Evolutionary conservation across 2,113 vertebrate species (phyloP), one percentile per base, ranked within the genome.

Genomic region (Tachysurus fulvidraco): DNA sequence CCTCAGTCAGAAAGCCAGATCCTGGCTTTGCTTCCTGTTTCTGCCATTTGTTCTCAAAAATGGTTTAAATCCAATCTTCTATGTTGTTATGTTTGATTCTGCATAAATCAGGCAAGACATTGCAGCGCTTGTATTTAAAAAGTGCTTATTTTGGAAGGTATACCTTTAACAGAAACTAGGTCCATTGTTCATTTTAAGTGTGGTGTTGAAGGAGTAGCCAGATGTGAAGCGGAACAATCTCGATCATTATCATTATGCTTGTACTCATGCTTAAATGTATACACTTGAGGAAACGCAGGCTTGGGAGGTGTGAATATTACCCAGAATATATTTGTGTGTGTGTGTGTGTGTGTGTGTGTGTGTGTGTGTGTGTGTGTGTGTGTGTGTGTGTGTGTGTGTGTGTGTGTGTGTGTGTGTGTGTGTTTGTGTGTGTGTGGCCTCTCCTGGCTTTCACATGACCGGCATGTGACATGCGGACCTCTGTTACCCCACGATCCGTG

Each of bases 401-500:
- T 46, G 52, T 55, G 52, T 55, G 76, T 64, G 46, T 46, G 7
- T 4, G 4, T 9, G 8, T 12, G 41, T 21, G 71, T 46, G 52
- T n/a, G n/a, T n/a, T n/a, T n/a, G n/a, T n/a, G n/a, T n/a, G n/a
- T 55, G 52, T 57, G 76, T 65, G 46, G 62, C 82, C 71, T 87
- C 81, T 65, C 74, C 69, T 83, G 62, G 57, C 41, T 65, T 30
- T 54, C 60, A 50, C 55, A 60, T 85, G 83, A 81, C 50, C 36
- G 77, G 65, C 64, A 80, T 71, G 64, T 86, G 80, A 85, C 36
- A 69, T 25, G 52, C 41, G 86, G 52, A 83, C 89, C 91, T 91
- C 92, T 92, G 93, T 86, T 93, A 91, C 93, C 90, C 91, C 92
- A 91, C 94, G 93, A 96, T 94, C 93, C 93, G 21, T 96, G 94